Evolutionary conservation across 2,113 vertebrate genomes (phyloP), one percentile per base, ranked within the genome.

Genomic region (Apodemus sylvaticus): DNA sequence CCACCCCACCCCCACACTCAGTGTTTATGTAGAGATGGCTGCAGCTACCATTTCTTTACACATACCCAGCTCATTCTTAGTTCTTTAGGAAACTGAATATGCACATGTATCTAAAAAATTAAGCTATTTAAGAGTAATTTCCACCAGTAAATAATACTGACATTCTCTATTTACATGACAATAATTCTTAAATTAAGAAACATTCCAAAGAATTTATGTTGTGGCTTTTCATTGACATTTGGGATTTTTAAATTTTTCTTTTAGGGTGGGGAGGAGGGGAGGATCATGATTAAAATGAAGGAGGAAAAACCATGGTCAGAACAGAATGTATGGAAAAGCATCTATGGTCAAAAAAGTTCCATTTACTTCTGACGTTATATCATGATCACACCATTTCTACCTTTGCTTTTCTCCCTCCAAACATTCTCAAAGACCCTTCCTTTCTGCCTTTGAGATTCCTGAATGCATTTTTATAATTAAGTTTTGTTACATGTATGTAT

Each of bases 171-270:
- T 36, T 78, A 45, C 45, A 3, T 53, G 17, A 53, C 45, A 51
- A 89, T 31, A 26, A n/a, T 76, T 82, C 16, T 90, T 82, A 71
- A 85, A 86, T 68, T 76, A 89, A 53, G 16, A 81, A 94, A 77
- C 7, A 74, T 6, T 0, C n/a, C 62, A 58, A 79, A 53, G 11
- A 95, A 45, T 86, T 13, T 82, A 60, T 34, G 29, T 19, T 86
- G 60, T 39, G 39, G 6, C 1, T n/a, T 87, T 34, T 71, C 31
- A 36, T 14, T 58, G 8, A 58, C 53, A 22, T 24, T 39, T 58
- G n/a, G 86, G 51, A 76, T 10, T 85, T 93, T 17, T 45, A 74
- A 71, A 19, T 19, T 8, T 53, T 78, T 58, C 5, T n/a, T 58
- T 55, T 24, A 26, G 7, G 36, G 36, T 82, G 3, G 9, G 55